These are phyloP conservation scores for Ctena decussata DNA, from an alignment of 2,888 invertebrate genomes.

Conservation along the genomic window DNA sequence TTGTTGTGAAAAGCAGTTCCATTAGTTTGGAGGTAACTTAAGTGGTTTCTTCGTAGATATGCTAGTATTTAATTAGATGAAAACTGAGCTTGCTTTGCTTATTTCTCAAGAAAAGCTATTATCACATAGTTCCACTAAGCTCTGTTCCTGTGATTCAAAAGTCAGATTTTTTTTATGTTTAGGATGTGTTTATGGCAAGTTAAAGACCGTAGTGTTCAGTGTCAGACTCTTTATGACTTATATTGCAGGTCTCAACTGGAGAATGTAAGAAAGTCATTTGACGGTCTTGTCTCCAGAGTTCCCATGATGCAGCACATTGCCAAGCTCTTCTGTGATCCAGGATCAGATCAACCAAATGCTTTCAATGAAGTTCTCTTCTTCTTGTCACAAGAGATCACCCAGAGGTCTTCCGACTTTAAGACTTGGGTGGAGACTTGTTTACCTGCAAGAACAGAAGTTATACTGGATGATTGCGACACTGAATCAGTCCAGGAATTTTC, in stretches of 20 bases:
- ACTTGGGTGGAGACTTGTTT: conserved; percentile 50
- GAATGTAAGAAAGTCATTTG: background rate
- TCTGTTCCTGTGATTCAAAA: too few relatives aligned
- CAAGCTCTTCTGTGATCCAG: conserved; percentile 64
- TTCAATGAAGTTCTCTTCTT: conserved; percentile 69
- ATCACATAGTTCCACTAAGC: too few relatives aligned
- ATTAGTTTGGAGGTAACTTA: too few relatives aligned
- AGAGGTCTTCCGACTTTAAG: conserved; percentile 36
- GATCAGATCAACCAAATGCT: conserved; percentile 53
- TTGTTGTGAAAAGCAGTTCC: too few relatives aligned
- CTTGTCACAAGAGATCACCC: conserved; percentile 54
- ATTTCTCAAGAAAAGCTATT: too few relatives aligned
- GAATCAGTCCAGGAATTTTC: conserved; percentile 41
- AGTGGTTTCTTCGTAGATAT: too few relatives aligned
- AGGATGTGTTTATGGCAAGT: too few relatives aligned
- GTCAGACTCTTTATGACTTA: too few relatives aligned
- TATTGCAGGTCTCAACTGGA: conserved; percentile 13
- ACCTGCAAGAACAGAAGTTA: conserved; percentile 5
- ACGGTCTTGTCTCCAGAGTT: background rate
- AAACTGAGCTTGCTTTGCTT: too few relatives aligned
- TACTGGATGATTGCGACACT: background rate
- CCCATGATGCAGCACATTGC: conserved; percentile 46
- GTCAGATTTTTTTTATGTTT: too few relatives aligned
- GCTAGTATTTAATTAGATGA: too few relatives aligned
- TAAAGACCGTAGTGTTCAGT: too few relatives aligned